A percentile compares a stretch with the other conserved stretches of the same genome.
Evolutionary conservation across 1,140 invertebrate species (phyloP).

Genomic region (Sarcophaga bullata): DNA sequence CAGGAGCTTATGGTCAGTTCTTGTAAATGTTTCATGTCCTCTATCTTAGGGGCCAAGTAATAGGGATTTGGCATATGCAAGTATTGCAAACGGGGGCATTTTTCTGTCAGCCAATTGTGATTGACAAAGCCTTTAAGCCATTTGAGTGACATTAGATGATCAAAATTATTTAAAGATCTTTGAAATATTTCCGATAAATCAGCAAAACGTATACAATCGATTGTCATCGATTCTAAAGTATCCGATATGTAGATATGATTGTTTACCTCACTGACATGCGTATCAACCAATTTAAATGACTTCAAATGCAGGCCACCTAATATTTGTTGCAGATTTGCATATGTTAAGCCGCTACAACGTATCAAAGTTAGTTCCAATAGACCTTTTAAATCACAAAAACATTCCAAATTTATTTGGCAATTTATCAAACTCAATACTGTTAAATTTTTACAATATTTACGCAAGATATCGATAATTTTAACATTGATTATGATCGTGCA

Average conservation of each 20-base stretch:
- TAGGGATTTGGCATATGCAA: neutral
- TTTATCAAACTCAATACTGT: neutral
- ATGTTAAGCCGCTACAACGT: neutral
- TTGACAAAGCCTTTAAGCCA: neutral
- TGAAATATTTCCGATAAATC: slow-evolving; percentile 2
- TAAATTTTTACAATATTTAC: neutral
- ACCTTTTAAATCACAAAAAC: neutral
- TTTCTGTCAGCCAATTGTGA: neutral
- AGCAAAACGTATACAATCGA: neutral
- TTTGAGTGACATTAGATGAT: neutral
- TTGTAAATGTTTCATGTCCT: neutral
- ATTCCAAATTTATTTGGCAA: neutral
- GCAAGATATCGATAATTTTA: neutral
- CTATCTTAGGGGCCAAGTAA: neutral
- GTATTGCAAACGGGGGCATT: neutral
- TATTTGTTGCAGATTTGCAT: neutral
- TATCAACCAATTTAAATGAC: neutral
- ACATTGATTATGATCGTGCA: neutral
- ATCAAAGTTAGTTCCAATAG: neutral
- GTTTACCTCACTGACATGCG: neutral
- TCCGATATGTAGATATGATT: neutral
- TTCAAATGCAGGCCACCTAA: neutral
- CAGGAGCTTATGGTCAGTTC: neutral
- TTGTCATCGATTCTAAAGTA: neutral
- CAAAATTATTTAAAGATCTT: neutral